A percentile compares a stretch with the other conserved stretches of the same genome.
These are phyloP conservation scores for Drosophila dives DNA, from an alignment of 2,888 invertebrate species.

Conservation along the genomic window DNA sequence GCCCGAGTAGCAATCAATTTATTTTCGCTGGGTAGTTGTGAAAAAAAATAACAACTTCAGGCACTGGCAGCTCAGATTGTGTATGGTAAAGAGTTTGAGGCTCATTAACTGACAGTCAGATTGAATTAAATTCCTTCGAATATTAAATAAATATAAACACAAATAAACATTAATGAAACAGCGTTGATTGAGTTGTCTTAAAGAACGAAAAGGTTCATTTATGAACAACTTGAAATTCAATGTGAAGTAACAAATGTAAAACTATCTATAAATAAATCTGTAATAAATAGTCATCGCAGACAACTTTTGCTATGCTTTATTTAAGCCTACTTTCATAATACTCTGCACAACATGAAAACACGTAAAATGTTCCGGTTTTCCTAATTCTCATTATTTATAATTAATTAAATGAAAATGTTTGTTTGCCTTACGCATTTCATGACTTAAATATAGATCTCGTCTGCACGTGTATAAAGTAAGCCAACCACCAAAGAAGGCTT, in stretches of 20 bases:
- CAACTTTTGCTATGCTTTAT: background rate
- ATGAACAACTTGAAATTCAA: background rate
- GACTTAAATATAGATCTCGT: background rate
- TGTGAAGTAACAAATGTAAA: background rate
- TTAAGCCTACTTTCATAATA: background rate
- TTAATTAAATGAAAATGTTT: slow-evolving; percentile 8
- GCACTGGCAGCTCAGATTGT: slow-evolving; percentile 12
- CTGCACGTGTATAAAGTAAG: background rate
- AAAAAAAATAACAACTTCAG: slow-evolving; percentile 31
- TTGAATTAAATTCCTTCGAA: slow-evolving; percentile 22
- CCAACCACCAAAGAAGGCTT: background rate
- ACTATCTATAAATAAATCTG: background rate
- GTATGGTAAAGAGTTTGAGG: slow-evolving; percentile 48
- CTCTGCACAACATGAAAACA: background rate
- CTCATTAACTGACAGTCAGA: slow-evolving; percentile 59
- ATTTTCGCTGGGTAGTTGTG: slow-evolving; percentile 25
- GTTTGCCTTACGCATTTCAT: background rate
- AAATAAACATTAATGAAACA: too few relatives aligned
- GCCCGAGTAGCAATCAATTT: slow-evolving; percentile 26
- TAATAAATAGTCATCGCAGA: background rate
- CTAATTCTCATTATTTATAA: background rate
- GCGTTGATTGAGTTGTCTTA: background rate
- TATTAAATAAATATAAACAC: too few relatives aligned
- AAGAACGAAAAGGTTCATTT: background rate
- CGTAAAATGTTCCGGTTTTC: background rate